Evolutionary conservation across 2,113 vertebrate genomes (phyloP), one percentile per base, ranked within the genome.

Genomic region (Lampris incognitus): DNA sequence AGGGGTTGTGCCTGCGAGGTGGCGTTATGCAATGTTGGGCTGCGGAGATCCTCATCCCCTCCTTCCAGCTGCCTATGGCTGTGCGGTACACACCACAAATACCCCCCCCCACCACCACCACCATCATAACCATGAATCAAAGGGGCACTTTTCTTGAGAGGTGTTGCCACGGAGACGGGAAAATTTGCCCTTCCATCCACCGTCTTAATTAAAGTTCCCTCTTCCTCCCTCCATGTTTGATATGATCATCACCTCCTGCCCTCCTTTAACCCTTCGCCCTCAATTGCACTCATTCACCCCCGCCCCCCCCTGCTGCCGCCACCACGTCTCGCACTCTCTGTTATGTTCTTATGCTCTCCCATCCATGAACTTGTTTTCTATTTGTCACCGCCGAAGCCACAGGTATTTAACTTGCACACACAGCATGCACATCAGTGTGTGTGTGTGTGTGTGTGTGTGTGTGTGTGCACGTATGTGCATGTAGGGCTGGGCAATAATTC

Each of bases 121-220:
- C 76, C 65, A 69, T 77, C 72, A 56, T 57, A 11, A 66, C 80
- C 41, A 72, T 74, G 75, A 85, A 83, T 89, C 87, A 88, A 84
- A 76, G 49, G 56, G 55, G 42, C 74, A 78, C 70, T 78, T 85
- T 82, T 79, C 69, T 66, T 80, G 78, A 88, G 87, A 82, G 67
- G 76, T 90, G 78, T 79, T 71, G 77, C 76, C 61, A 67, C 71
- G 44, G 49, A 86, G 71, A 86, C 13, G 57, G 87, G 83, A 87
- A 90, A 85, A 86, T 81, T 83, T 83, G 81, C 78, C 71, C 73
- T 66, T 24, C 24, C 24, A 24, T 24, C 24, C 79, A 69, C 78
- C 82, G 86, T 91, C 84, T 89, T 88, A 89, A 90, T 90, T 87
- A 85, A 91, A 87, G 78, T 90, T 89, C 72, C 85, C 55, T 72